Percentiles rank a stretch among this genome's conserved stretches.
These are phyloP conservation scores for Dasysyrphus albostriatus DNA, from an alignment of 2,888 invertebrate species.

Conservation along the genomic window DNA sequence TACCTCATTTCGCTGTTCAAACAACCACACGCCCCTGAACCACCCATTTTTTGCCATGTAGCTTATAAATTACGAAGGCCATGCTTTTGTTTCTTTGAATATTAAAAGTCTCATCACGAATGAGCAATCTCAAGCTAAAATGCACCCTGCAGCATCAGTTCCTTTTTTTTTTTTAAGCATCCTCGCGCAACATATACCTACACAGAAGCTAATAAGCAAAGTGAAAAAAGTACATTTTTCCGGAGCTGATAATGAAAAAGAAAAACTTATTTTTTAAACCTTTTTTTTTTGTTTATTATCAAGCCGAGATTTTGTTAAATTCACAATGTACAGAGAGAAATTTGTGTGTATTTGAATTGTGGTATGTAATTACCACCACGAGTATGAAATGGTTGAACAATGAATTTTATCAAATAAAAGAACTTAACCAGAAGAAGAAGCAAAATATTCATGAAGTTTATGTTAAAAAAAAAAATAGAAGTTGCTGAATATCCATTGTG, in stretches of 20 bases:
- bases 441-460: background rate
- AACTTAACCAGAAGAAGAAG: background rate
- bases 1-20: slow-evolving; percentile 52
- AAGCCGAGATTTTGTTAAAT: slow-evolving; percentile 19
- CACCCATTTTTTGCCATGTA: background rate
- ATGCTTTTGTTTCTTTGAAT: slow-evolving; percentile 63
- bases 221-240: background rate
- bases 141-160: slow-evolving; percentile 23
- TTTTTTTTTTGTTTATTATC: background rate
- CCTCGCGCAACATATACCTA: background rate
- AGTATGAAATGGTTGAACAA: background rate
- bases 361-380: slow-evolving; percentile 51
- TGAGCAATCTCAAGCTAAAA: slow-evolving; percentile 60
- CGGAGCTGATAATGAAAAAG: background rate
- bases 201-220: slow-evolving; percentile 44
- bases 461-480: background rate
- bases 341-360: slow-evolving; percentile 32
- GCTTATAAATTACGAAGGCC: slow-evolving; percentile 18
- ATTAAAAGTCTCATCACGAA: slow-evolving; percentile 63
- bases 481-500: background rate
- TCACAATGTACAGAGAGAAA: background rate
- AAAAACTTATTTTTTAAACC: background rate
- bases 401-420: slow-evolving; percentile 9
- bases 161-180: background rate
- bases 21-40: slow-evolving; percentile 57